Evolutionary conservation across 2,113 vertebrate genomes (phyloP).

Genomic region (Eublepharis macularius): DNA sequence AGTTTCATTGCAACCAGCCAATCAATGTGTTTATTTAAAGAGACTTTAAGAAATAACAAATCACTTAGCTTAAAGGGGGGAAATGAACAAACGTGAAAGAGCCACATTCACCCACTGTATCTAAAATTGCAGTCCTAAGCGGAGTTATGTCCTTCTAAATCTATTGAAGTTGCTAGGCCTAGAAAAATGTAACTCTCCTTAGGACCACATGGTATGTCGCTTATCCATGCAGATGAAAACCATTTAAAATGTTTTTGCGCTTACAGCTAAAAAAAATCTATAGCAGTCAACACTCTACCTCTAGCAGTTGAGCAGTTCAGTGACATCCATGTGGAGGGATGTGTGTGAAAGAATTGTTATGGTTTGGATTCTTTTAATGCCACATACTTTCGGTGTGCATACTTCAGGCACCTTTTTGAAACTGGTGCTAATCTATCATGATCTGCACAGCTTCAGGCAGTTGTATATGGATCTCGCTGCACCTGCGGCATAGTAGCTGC

Average conservation of each 20-base stretch:
- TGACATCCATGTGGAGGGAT: not conserved
- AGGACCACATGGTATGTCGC: conserved; percentile 36
- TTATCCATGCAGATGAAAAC: conserved; percentile 35
- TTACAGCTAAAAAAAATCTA: not conserved
- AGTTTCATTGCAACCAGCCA: conserved; percentile 71
- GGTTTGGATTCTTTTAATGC: not conserved
- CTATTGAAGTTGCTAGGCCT: too few relatives aligned
- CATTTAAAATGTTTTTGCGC: conserved; percentile 18
- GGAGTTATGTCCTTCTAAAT: too few relatives aligned
- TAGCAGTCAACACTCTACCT: not conserved
- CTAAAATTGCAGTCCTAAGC: not conserved
- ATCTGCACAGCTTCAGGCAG: not conserved
- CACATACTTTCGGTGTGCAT: not conserved
- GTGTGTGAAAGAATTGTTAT: not conserved
- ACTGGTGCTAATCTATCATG: not conserved
- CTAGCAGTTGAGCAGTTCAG: not conserved
- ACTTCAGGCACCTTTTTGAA: not conserved
- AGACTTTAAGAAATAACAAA: conserved; percentile 80
- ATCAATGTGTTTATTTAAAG: conserved; percentile 87
- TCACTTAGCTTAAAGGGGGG: conserved; percentile 70
- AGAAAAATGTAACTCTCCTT: too few relatives aligned
- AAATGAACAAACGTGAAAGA: conserved; percentile 56
- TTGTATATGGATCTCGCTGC: not conserved
- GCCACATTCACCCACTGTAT: not conserved
- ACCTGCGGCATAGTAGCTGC: not conserved